phyloP scores from a whole-genome alignment of 2,113 vertebrate genomes.

The Semicossyphus pulcher region DNA sequence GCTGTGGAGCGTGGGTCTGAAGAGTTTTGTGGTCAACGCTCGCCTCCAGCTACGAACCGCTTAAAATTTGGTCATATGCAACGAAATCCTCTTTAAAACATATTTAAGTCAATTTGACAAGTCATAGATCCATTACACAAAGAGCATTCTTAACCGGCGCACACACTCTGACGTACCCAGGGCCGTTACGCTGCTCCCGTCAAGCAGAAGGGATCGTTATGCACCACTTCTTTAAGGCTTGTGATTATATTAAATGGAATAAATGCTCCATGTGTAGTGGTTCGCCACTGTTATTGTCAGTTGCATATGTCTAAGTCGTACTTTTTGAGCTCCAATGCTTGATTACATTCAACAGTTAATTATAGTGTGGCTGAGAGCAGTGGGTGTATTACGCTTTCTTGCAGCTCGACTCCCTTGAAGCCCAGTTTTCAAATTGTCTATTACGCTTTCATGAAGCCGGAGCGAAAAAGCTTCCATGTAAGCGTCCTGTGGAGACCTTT shows the following conservation, averaged over 20 bases:
- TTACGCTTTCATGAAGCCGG: not conserved
- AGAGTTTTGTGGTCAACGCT: not conserved
- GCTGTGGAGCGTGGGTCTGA: not conserved
- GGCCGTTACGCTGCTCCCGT: not conserved
- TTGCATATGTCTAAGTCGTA: not conserved
- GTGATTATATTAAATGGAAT: conserved; percentile 44
- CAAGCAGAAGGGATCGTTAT: conserved; percentile 15
- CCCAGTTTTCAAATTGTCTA: not conserved
- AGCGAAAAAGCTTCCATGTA: not conserved
- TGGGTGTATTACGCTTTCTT: not conserved
- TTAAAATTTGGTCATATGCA: not conserved
- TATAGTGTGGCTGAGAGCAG: not conserved
- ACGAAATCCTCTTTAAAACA: not conserved
- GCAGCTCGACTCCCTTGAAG: not conserved
- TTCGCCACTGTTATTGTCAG: conserved; percentile 11
- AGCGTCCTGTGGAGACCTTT: not conserved
- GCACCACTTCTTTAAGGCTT: conserved; percentile 3
- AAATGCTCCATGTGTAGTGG: conserved; percentile 27
- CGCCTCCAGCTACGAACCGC: not conserved
- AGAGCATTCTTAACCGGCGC: not conserved
- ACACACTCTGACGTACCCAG: not conserved
- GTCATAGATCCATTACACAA: conserved; percentile 5
- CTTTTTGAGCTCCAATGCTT: conserved; percentile 12
- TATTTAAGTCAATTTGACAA: not conserved
- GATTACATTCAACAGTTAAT: conserved; percentile 37